Conservation (phyloP, 2,113 vertebrate species). For the Melanocharis versteri region DNA sequence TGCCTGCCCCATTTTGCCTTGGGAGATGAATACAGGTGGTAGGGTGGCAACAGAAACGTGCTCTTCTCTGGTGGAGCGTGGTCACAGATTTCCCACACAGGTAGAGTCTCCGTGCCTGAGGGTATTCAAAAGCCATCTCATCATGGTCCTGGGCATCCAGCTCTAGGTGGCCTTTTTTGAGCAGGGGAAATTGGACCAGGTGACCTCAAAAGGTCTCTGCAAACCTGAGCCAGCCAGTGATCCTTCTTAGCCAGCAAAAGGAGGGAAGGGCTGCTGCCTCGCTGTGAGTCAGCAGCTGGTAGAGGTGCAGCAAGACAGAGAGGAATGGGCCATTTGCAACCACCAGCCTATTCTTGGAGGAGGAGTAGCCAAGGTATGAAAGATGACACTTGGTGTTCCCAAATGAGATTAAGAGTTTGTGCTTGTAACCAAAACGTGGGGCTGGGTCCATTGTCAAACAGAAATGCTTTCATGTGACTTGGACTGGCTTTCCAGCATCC, state of each 20-base stretch:
- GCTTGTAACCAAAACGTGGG: not conserved
- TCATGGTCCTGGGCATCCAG: not conserved
- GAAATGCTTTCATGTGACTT: not conserved
- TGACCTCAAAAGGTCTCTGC: not conserved
- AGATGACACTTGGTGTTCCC: not conserved
- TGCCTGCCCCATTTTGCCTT: not conserved
- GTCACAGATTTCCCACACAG: not conserved
- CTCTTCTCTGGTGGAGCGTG: not conserved
- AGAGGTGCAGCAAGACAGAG: not conserved
- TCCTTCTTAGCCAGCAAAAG: not conserved
- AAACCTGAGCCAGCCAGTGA: not conserved
- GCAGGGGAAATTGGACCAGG: not conserved
- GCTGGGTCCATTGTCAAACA: not conserved
- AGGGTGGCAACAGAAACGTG: not conserved
- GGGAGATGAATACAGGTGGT: not conserved
- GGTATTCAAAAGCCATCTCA: not conserved
- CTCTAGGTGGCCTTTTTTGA: not conserved
- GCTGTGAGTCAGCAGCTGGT: not conserved
- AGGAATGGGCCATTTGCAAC: not conserved
- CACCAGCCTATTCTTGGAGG: not conserved
- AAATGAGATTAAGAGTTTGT: not conserved
- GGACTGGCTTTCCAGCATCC: not conserved
- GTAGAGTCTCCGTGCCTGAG: not conserved
- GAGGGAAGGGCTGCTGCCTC: not conserved
- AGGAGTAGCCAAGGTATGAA: not conserved